Base-by-base conservation (phyloP, 2,113 vertebrate genomes). In the Hyaena hyaena region DNA sequence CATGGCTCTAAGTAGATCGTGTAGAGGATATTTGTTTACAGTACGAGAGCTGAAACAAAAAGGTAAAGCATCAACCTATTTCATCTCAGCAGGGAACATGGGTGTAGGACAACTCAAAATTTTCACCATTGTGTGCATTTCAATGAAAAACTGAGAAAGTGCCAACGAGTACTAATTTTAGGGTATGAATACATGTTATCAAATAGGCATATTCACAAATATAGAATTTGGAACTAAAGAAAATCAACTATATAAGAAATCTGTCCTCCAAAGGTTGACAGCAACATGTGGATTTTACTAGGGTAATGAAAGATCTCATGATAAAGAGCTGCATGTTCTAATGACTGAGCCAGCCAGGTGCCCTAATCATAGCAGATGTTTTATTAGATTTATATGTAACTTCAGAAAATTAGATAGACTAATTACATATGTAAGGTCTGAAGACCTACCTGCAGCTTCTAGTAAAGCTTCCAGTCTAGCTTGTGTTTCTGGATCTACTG, bases 401-500 rank as follows among this genome's bases (percentile, higher is more conserved):
- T 92, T 53, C 53, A 45, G 26, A 68, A 65, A 96, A 50, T 55
- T 89, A 74, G 5, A 55, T n/a, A 84, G 21, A 81, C 7, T 68
- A 50, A 66, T 17, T 77, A 71, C 1, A 19, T 45, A 96, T 4
- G 10, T 19, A 65, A 33, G 83, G 31, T 53, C 48, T 71, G 0
- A 71, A 33, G 43, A 98, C 98, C 88, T 99, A 99, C 99, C 99
- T 98, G 99, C 99, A 96, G 99, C 99, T 99, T 99, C 99, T 89
- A 99, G 99, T 89, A 99, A 99, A 94, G 99, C 99, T 99, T 99
- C 99, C 94, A 99, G 99, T 97, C 99, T 99, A 45, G 99, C 99
- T 97, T 99, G 99, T 90, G 99, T 99, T 98, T 99, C 99, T 97
- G 99, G 99, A 98, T 99, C 99, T 96, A 99, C 99, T 73, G 99